Evolutionary conservation across 2,113 vertebrate species (phyloP).

Genomic region (Scytalopus superciliaris): DNA sequence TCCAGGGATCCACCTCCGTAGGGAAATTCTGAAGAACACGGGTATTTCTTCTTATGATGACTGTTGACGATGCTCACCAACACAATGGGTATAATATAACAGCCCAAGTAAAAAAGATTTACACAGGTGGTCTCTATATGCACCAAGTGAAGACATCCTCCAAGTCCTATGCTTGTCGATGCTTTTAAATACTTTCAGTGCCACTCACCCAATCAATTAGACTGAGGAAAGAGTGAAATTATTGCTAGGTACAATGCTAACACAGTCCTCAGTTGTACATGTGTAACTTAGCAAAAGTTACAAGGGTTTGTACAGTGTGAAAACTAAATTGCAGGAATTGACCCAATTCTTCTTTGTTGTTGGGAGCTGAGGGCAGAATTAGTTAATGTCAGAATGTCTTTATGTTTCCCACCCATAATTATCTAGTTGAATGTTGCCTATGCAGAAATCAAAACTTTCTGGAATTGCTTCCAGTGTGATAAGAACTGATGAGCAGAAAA

Average conservation of each 20-base stretch:
- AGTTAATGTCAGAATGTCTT: background rate
- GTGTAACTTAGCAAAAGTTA: background rate
- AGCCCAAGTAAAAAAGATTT: background rate
- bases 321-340: background rate
- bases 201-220: background rate
- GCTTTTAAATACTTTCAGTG: background rate
- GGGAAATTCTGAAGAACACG: background rate
- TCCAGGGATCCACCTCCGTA: background rate
- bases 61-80: background rate
- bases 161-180: background rate
- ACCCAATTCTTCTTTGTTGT: background rate
- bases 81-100: background rate
- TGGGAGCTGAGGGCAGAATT: background rate
- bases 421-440: background rate
- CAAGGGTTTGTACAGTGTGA: rapidly evolving
- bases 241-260: background rate
- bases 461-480: background rate
- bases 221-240: background rate
- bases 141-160: background rate
- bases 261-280: background rate
- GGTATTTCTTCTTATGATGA: background rate
- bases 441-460: background rate
- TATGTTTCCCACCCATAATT: background rate
- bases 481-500: background rate
- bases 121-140: background rate